Evolutionary conservation across 2,888 invertebrate genomes (phyloP), one percentile per base, ranked within the genome.

Genomic region (Hypomecis atomaria): DNA sequence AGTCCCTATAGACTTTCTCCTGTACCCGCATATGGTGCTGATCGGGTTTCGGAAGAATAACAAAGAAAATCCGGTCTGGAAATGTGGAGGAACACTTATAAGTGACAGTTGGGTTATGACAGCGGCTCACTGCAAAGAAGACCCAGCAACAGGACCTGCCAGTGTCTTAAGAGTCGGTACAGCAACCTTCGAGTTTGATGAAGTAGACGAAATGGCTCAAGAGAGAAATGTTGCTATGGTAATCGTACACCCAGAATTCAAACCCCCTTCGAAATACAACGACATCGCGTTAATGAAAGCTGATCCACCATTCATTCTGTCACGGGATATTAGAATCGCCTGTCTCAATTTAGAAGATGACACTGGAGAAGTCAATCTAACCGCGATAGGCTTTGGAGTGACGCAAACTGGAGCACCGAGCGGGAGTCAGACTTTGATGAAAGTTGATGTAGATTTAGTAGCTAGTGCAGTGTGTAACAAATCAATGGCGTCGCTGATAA

Each of bases 211-310:
- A 49, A 67, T 91, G n/a, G 89, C 92, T 1, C 94, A 94, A 74
- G 93, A 94, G 48, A 86, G 94, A 59, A 70, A 76, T 4, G 82
- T 95, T 0, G 82, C 80, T 0, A 74, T 89, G 37, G 83, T 90
- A 0, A 78, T 94, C 0, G 71, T 83, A 0, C 95, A 96, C 81
- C 95, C 95, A 0, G 79, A 87, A 1, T 95, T 94, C 75, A 88
- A 87, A 45, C 86, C 93, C 0, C 94, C 94, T 0, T 90, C 93
- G 0, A 93, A 93, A 72, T 93, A 91, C 55, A 93, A 96, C 74
- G 96, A 96, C 71, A 94, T 96, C 59, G 96, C 95, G 0, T 78
- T 96, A 8, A 87, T 96, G 70, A 92, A 88, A 77, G 84, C 95
- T 43, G 85, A 90, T 6, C 73, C 81, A 11, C 81, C 87, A 0